Evolutionary conservation across 2,797 vertebrate species (phyloP).

Genomic region (Oophaga sylvatica): DNA sequence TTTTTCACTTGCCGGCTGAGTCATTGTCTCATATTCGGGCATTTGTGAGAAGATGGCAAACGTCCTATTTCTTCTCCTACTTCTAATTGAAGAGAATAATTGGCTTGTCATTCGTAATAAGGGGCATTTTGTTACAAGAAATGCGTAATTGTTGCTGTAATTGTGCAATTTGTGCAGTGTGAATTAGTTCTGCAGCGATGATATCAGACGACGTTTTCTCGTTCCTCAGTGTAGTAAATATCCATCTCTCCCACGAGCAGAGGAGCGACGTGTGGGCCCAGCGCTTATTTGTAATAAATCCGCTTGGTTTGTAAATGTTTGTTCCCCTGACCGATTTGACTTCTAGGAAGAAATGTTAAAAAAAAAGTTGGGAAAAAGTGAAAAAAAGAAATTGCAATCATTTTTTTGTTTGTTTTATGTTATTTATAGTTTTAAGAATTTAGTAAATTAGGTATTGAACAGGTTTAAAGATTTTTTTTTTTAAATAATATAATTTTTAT

Average conservation of each 20-base stretch:
- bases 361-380: background rate
- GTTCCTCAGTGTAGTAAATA: background rate
- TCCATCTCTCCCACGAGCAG: background rate
- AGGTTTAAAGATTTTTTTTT: too few relatives aligned
- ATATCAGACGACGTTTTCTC: background rate
- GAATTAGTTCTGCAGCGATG: background rate
- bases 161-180: conserved; percentile 38
- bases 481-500: too few relatives aligned
- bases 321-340: background rate
- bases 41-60: conserved; percentile 26
- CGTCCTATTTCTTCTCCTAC: background rate
- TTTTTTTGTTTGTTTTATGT: background rate
- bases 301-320: conserved; percentile 6
- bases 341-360: background rate
- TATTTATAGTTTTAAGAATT: too few relatives aligned
- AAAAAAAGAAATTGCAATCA: background rate
- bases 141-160: conserved; percentile 33
- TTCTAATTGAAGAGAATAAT: conserved; percentile 32
- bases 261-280: background rate
- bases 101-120: background rate
- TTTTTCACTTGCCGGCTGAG: background rate
- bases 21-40: background rate
- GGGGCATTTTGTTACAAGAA: conserved; percentile 24
- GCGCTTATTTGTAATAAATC: conserved; percentile 13
- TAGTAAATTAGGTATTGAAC: too few relatives aligned